These are phyloP conservation scores for Drosophila tsacasi DNA, from an alignment of 1,140 invertebrate genomes.

Conservation along the genomic window DNA sequence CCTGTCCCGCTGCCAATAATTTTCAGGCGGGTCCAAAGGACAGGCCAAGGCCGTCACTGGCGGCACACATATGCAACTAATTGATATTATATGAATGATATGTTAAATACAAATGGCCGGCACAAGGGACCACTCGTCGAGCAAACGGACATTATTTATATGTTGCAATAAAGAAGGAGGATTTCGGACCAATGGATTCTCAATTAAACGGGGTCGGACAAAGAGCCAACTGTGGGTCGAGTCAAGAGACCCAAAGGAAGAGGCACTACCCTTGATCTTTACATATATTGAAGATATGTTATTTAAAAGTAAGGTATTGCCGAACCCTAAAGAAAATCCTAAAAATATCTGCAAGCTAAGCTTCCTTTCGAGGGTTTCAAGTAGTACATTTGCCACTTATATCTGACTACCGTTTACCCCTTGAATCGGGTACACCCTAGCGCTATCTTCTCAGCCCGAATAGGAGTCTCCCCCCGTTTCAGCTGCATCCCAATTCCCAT, in stretches of 20 bases:
- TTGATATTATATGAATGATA: slow-evolving; percentile 82
- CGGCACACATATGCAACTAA: slow-evolving; percentile 73
- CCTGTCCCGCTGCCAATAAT: slow-evolving; percentile 62
- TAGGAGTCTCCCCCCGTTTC: not conserved
- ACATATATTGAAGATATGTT: not conserved
- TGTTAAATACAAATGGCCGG: slow-evolving; percentile 73
- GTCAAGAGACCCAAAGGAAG: not conserved
- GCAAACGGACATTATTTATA: slow-evolving; percentile 59
- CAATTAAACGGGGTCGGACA: slow-evolving; percentile 35
- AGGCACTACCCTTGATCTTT: no score
- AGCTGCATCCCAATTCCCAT: slow-evolving; percentile 12
- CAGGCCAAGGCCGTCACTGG: slow-evolving; percentile 13
- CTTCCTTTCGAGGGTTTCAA: not conserved
- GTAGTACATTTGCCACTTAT: not conserved
- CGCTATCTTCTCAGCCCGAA: not conserved
- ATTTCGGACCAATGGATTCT: slow-evolving; percentile 45
- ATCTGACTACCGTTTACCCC: not conserved
- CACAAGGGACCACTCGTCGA: slow-evolving; percentile 37
- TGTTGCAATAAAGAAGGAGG: slow-evolving; percentile 37
- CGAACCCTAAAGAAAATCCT: not conserved
- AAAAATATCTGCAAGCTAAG: not conserved
- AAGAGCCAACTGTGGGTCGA: slow-evolving; percentile 8
- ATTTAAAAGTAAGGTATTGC: not conserved
- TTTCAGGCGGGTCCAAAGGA: slow-evolving; percentile 49
- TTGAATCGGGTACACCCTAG: not conserved